phyloP scores from a whole-genome alignment of 2,113 vertebrate genomes.

The Neopipo cinnamomea region DNA sequence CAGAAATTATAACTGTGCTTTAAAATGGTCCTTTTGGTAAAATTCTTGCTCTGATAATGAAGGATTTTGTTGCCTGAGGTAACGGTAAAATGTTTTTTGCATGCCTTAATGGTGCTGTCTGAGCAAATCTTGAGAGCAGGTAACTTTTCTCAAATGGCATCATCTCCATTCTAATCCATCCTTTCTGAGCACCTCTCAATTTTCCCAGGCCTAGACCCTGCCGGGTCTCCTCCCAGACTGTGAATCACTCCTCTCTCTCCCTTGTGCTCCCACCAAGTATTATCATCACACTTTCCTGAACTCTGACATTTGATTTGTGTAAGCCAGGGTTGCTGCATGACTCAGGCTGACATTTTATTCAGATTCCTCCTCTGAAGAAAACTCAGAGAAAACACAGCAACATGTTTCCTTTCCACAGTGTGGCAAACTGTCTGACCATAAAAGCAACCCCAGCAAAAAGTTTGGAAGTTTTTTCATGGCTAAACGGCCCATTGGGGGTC shows the following conservation, averaged over 20 bases:
- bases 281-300: background rate
- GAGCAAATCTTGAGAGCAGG: background rate
- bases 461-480: background rate
- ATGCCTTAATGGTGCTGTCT: accelerated
- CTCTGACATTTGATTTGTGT: conserved; percentile 36
- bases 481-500: background rate
- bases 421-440: background rate
- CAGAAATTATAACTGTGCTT: background rate
- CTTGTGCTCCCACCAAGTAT: background rate
- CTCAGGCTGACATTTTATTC: conserved; percentile 27
- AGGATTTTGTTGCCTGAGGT: background rate
- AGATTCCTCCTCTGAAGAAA: background rate
- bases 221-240: background rate
- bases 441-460: background rate
- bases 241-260: conserved; percentile 7
- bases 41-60: background rate
- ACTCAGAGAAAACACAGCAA: background rate
- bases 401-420: background rate
- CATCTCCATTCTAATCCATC: background rate
- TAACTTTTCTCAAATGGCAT: background rate
- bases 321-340: background rate
- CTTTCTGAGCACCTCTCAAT: background rate
- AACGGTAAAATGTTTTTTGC: background rate
- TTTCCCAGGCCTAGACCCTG: background rate
- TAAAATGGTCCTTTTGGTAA: background rate